phyloP scores from a whole-genome alignment of 2,888 invertebrate genomes.

The Lycophotia porphyrea region DNA sequence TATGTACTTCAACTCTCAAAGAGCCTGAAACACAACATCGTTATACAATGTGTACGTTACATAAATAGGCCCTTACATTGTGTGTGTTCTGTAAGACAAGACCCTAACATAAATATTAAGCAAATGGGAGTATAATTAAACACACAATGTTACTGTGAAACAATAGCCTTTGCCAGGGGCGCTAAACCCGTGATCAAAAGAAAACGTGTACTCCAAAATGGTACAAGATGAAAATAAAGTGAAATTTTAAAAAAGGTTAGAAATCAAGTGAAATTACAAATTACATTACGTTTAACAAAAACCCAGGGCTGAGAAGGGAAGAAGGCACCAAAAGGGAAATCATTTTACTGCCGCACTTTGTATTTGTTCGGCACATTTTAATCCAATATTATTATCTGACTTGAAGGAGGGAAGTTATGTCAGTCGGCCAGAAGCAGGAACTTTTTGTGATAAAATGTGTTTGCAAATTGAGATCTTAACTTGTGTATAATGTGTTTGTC shows the following conservation, averaged over 20 bases:
- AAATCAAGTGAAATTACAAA: conserved; percentile 77
- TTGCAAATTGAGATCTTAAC: conserved; percentile 28
- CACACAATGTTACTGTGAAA: conserved; percentile 60
- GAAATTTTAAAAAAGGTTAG: conserved; percentile 70
- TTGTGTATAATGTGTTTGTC: conserved; percentile 20
- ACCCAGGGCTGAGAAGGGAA: conserved; percentile 66
- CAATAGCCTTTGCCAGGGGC: conserved; percentile 57
- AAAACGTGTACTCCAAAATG: conserved; percentile 52
- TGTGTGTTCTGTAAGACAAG: conserved; percentile 62
- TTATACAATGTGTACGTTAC: conserved; percentile 44
- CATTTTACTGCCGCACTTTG: conserved; percentile 73
- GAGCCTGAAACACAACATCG: conserved; percentile 45
- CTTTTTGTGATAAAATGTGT: conserved; percentile 18
- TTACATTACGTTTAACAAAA: conserved; percentile 76
- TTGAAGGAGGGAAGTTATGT: conserved; percentile 56
- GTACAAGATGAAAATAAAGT: conserved; percentile 47
- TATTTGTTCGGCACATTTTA: conserved; percentile 72
- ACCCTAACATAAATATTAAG: conserved; percentile 60
- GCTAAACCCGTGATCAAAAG: conserved; percentile 56
- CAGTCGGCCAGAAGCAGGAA: conserved; percentile 45
- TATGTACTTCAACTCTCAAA: conserved; percentile 35
- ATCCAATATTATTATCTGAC: conserved; percentile 70
- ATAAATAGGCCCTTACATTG: conserved; percentile 40
- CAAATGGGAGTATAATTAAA: conserved; percentile 61
- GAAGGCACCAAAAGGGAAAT: conserved; percentile 68